Evolutionary conservation across 2,888 invertebrate species (phyloP).

Genomic region (Brenthis ino): DNA sequence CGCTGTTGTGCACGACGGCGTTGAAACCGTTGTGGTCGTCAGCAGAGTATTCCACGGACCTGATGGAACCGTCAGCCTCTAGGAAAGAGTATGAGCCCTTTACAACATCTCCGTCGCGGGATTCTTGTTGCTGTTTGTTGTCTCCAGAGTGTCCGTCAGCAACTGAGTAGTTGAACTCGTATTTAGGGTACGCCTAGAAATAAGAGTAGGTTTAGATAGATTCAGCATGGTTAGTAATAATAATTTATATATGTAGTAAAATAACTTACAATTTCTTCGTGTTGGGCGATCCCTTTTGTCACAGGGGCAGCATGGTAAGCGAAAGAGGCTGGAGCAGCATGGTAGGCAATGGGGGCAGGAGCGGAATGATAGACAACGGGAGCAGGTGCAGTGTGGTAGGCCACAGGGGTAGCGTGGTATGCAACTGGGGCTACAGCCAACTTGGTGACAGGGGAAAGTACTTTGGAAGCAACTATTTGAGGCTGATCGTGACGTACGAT

Average conservation of each 20-base stretch:
- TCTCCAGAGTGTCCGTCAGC: slow-evolving; percentile 79
- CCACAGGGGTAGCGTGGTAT: slow-evolving; percentile 44
- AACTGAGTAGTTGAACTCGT: slow-evolving; percentile 76
- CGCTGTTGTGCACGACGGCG: slow-evolving; percentile 65
- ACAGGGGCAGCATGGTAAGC: slow-evolving; percentile 45
- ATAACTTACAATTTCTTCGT: slow-evolving; percentile 46
- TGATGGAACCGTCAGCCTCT: slow-evolving; percentile 76
- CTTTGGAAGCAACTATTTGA: slow-evolving; percentile 19
- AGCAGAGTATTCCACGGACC: slow-evolving; percentile 75
- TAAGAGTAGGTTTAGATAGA: background rate
- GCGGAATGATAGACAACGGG: slow-evolving; percentile 3
- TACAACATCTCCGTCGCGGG: slow-evolving; percentile 74
- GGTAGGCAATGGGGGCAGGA: slow-evolving; percentile 40
- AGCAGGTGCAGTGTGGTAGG: slow-evolving; percentile 57
- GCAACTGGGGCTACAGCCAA: slow-evolving; percentile 47
- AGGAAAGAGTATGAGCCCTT: slow-evolving; percentile 76
- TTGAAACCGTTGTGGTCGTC: slow-evolving; percentile 75
- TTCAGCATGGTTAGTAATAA: background rate
- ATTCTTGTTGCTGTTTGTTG: slow-evolving; percentile 76
- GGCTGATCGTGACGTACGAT: slow-evolving; percentile 59
- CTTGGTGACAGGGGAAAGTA: slow-evolving; percentile 27
- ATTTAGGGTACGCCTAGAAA: slow-evolving; percentile 58
- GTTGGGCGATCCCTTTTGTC: slow-evolving; percentile 45
- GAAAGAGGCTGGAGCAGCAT: slow-evolving; percentile 44
- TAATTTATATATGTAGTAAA: background rate